Conservation (phyloP, 2,888 invertebrate species). For the Pristionchus arcanus region DNA sequence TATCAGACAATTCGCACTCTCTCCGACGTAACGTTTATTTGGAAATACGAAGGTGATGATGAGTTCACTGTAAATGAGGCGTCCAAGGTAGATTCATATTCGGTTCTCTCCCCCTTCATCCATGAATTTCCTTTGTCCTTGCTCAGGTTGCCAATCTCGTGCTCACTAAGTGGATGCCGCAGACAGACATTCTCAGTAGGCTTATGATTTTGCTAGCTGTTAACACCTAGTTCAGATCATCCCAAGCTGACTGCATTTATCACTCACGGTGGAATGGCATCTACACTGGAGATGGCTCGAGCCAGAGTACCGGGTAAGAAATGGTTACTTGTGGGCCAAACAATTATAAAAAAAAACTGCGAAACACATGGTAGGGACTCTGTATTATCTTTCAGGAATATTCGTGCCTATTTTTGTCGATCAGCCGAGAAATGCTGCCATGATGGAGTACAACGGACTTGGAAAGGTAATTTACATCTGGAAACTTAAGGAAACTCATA, state of each 20-base stretch:
- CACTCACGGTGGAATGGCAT: slow-evolving; percentile 15
- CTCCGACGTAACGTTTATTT: neutral
- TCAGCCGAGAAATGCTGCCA: slow-evolving; percentile 8
- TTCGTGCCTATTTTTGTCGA: neutral
- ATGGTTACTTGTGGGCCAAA: neutral
- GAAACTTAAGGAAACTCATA: neutral
- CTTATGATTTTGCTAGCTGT: neutral
- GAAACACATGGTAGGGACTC: neutral
- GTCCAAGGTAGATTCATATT: neutral
- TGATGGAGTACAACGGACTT: slow-evolving; percentile 21
- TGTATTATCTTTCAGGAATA: neutral
- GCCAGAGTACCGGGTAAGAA: neutral
- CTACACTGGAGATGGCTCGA: neutral
- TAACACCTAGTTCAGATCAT: neutral
- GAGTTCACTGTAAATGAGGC: neutral
- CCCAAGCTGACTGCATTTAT: slow-evolving; percentile 9
- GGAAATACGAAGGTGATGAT: slow-evolving; percentile 5
- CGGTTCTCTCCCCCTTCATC: neutral
- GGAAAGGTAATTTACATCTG: neutral
- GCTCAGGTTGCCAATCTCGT: neutral
- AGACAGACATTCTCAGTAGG: neutral
- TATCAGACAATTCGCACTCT: neutral
- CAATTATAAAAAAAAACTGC: neutral
- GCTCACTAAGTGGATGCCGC: slow-evolving; percentile 36
- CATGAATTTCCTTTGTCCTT: too few relatives aligned